A percentile compares a stretch with the other conserved stretches of the same genome.
Evolutionary conservation across 2,888 invertebrate species (phyloP).

Genomic region (Clunio marinus): DNA sequence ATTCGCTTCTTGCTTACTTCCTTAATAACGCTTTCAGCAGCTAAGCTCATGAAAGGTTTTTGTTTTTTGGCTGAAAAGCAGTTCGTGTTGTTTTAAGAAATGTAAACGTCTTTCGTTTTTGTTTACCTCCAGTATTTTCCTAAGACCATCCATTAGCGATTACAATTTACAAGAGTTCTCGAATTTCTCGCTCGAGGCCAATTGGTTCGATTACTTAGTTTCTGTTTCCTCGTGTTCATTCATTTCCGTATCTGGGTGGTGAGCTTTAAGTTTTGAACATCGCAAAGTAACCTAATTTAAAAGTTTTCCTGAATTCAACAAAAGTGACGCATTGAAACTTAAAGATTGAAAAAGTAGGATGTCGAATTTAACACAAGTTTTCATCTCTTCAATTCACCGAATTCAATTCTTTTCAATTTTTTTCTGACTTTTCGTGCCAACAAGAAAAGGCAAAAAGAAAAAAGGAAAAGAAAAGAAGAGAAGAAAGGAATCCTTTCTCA

Average conservation of each 20-base stretch:
- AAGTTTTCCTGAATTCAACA: too few relatives aligned
- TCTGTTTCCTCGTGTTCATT: background rate
- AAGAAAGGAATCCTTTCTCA: conserved; percentile 9
- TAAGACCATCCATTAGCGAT: background rate
- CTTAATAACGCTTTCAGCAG: conserved; percentile 6
- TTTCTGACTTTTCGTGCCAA: background rate
- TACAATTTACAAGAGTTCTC: background rate
- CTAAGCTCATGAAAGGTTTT: conserved; percentile 6
- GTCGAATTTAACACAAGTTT: too few relatives aligned
- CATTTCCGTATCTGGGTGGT: too few relatives aligned
- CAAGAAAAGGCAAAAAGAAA: background rate
- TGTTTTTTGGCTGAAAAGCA: background rate
- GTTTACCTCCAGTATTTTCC: too few relatives aligned
- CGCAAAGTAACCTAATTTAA: too few relatives aligned
- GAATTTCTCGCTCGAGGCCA: background rate
- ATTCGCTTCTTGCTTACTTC: background rate
- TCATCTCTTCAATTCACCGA: background rate
- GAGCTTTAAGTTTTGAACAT: too few relatives aligned
- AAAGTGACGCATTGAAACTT: too few relatives aligned
- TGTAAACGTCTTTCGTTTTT: background rate
- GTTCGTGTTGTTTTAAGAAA: background rate
- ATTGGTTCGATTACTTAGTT: background rate
- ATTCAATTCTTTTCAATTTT: background rate
- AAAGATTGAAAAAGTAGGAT: too few relatives aligned
- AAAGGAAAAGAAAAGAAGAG: background rate